Percentiles rank a stretch among this genome's conserved stretches.
These are phyloP conservation scores for human DNA, from an alignment of 2,113 vertebrate genomes.

Conservation along the genomic window GRCh38 chr4:183293501-183294000, in stretches of 20 bases:
- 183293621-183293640: background rate
- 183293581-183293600: background rate
- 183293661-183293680: background rate
- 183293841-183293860: background rate
- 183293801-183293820: background rate
- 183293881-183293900: background rate
- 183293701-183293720: background rate
- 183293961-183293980: background rate
- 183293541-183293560: background rate
- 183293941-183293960: background rate
- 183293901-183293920: background rate
- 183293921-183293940: background rate
- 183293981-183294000: background rate
- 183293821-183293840: background rate
- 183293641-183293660: background rate
- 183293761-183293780: background rate
- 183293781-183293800: background rate
- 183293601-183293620: background rate
- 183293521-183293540: background rate
- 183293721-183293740: background rate
- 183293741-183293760: background rate
- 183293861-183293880: background rate
- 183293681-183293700: background rate
- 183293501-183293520: background rate
- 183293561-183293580: background rate